Evolutionary conservation across 1,140 invertebrate species (phyloP), one percentile per base, ranked within the genome.

Genomic region (Dinothrombium tinctorium): DNA sequence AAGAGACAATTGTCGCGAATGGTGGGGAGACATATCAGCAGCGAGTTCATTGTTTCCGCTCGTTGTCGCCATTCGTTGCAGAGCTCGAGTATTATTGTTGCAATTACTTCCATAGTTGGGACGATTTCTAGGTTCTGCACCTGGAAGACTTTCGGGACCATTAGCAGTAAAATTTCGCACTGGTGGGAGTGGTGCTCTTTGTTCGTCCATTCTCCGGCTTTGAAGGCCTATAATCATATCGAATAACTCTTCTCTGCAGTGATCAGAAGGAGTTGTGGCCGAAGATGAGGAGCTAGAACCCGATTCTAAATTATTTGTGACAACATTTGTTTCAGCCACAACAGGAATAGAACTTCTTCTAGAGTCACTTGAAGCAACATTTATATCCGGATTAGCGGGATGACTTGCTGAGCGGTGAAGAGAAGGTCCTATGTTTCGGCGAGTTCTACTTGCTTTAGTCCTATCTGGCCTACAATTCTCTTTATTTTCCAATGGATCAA

Each of bases 221-320:
- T 92, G 84, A 61, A 89, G 74, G 12, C 78, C 74, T 22, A 72
- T 77, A 41, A 92, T 86, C 61, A 89, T 66, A 50, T 89, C 81
- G 23, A 90, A 58, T 43, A 90, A 66, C 33, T 72, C 70, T 45
- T 74, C 71, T 7, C 15, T 9, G 11, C 22, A 17, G 3, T 36
- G 33, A 36, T 11, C 33, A 36, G 20, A 35, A 35, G 33, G 17
- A 12, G 33, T 14, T 35, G 33, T 12, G 9, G 7, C 33, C 1
- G 33, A 35, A 35, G 26, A 35, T 14, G 33, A n/a, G n/a, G 33
- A 29, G 28, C 14, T 9, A n/a, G 9, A 29, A n/a, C 28, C 9
- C n/a, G n/a, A n/a, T n/a, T n/a, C n/a, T n/a, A n/a, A n/a, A n/a
- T 35, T n/a, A 14, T 8, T 20, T 8, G 7, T 14, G 7, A 19